phyloP scores from a whole-genome alignment of 2,797 vertebrate species.

The Crossoptilon crossoptilon region DNA sequence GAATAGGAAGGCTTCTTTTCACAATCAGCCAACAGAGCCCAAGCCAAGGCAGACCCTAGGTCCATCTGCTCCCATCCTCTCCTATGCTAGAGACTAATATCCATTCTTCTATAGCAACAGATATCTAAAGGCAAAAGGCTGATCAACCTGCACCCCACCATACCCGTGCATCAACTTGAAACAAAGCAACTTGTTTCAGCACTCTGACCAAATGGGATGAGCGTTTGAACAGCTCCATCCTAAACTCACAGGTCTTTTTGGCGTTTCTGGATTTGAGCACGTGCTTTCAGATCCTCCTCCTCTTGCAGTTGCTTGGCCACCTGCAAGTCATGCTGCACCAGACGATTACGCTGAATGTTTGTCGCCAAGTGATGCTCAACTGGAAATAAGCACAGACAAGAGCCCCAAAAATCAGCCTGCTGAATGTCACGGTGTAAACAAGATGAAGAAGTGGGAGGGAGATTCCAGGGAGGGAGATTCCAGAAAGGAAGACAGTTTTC shows the following conservation, averaged over 20 bases:
- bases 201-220: background rate
- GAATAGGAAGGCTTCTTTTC: background rate
- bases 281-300: constrained; percentile 92
- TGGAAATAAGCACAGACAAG: constrained; percentile 67
- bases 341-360: constrained; percentile 93
- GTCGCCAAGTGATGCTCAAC: constrained; percentile 98
- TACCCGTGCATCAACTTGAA: background rate
- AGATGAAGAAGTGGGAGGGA: constrained; percentile 31
- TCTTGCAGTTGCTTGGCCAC: constrained; percentile 96
- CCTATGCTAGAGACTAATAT: background rate
- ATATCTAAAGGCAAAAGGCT: background rate
- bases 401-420: background rate
- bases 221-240: background rate
- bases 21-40: background rate
- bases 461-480: background rate
- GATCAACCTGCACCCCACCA: background rate
- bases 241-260: constrained; percentile 87
- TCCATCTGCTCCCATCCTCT: background rate
- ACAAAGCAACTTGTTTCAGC: background rate
- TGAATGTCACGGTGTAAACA: background rate
- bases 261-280: constrained; percentile 84
- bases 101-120: background rate
- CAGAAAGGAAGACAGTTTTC: background rate
- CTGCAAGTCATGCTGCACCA: constrained; percentile 93
- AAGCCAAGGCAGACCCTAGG: background rate